Evolutionary conservation across 2,797 vertebrate species (phyloP).

Genomic region (Gouania willdenowi): DNA sequence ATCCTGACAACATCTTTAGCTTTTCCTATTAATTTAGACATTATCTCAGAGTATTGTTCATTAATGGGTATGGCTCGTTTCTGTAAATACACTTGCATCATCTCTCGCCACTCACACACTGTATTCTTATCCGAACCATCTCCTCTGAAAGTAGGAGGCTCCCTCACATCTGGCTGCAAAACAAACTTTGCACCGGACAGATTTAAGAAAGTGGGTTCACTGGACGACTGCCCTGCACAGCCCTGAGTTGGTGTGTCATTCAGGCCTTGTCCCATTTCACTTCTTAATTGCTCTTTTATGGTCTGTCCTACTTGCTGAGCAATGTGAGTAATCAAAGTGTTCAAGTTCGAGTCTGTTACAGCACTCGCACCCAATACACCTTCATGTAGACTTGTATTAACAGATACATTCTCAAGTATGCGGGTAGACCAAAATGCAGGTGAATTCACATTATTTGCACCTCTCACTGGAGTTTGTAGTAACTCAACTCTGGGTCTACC

Average conservation of each 20-base stretch:
- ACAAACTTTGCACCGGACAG: conserved; percentile 21
- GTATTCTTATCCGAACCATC: conserved; percentile 22
- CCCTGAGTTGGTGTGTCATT: not conserved
- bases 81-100: conserved; percentile 24
- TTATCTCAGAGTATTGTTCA: conserved; percentile 12
- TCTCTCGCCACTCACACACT: conserved; percentile 21
- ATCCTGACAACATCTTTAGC: too few species aligned
- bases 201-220: too few species aligned
- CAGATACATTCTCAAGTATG: too few species aligned
- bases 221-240: too few species aligned
- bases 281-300: conserved; percentile 1
- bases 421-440: too few species aligned
- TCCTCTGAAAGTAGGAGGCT: conserved; percentile 21
- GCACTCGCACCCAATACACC: too few species aligned
- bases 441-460: too few species aligned
- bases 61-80: not conserved
- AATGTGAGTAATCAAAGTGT: conserved; percentile 9
- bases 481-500: too few species aligned
- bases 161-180: conserved; percentile 14
- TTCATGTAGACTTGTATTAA: too few species aligned
- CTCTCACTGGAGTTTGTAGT: too few species aligned
- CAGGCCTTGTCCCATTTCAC: not conserved
- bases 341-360: too few species aligned
- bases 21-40: conserved; percentile 26
- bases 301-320: conserved; percentile 11